Conservation (phyloP, 2,888 invertebrate species). For the Cephus spinipes region DNA sequence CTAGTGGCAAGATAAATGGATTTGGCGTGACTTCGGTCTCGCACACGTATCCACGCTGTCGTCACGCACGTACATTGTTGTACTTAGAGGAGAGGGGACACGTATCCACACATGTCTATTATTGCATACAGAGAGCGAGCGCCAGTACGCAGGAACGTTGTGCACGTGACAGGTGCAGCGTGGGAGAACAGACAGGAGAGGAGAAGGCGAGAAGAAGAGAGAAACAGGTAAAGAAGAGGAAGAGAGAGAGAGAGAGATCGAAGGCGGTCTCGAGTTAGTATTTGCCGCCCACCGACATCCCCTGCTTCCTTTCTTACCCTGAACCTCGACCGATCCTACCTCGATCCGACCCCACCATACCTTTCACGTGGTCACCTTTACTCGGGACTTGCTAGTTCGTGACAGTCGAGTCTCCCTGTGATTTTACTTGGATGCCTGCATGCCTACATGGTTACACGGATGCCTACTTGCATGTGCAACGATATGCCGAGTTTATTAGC, state of each 20-base stretch:
- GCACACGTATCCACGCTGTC: constrained; percentile 14
- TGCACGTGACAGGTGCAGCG: constrained; percentile 61
- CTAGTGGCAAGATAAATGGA: constrained; percentile 49
- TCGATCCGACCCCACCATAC: constrained; percentile 25
- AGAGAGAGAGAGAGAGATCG: constrained; percentile 37
- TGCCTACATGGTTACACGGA: neutral
- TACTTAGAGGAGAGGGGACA: constrained; percentile 22
- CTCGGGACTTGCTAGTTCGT: constrained; percentile 6
- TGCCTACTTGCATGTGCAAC: neutral
- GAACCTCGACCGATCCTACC: constrained; percentile 26
- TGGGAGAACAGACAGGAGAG: constrained; percentile 52
- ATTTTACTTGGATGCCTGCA: neutral
- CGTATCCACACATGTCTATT: neutral
- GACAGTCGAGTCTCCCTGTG: neutral
- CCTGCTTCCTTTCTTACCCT: constrained; percentile 36
- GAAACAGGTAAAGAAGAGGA: constrained; percentile 35
- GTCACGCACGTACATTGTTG: neutral
- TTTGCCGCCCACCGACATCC: constrained; percentile 59
- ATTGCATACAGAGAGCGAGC: neutral
- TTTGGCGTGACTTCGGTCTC: constrained; percentile 50
- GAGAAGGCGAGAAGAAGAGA: constrained; percentile 34
- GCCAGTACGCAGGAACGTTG: neutral
- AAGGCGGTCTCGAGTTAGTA: constrained; percentile 61
- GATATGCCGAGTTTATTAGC: neutral
- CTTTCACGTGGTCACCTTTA: constrained; percentile 35